Conservation (phyloP, 2,797 vertebrate species). For the Pelodytes ibericus region DNA sequence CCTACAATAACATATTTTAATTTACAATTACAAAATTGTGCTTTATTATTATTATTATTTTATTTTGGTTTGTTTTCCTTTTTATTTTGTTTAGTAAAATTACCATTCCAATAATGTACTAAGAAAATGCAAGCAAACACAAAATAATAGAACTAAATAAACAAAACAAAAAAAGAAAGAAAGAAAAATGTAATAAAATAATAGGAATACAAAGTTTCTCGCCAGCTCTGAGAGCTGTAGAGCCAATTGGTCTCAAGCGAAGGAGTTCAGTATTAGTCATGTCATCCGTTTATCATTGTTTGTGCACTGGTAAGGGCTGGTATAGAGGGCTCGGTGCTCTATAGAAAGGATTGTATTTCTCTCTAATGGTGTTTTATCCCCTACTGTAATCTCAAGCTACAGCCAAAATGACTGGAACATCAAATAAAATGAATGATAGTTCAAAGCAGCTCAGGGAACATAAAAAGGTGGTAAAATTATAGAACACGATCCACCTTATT, state of each 20-base stretch:
- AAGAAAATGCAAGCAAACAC: not conserved
- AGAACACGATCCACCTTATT: slow-evolving; percentile 54
- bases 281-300: slow-evolving; percentile 64
- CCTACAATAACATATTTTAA: no score
- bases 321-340: slow-evolving; percentile 51
- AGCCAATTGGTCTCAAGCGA: slow-evolving; percentile 55
- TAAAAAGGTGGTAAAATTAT: slow-evolving; percentile 52
- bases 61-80: no score
- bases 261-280: slow-evolving; percentile 60
- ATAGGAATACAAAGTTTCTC: slow-evolving; percentile 9
- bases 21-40: no score
- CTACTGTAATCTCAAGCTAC: slow-evolving; percentile 63
- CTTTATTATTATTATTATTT: no score
- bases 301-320: slow-evolving; percentile 59
- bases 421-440: slow-evolving; percentile 65
- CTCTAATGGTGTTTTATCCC: slow-evolving; percentile 67
- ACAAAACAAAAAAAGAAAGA: not conserved
- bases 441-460: slow-evolving; percentile 48
- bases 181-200: not conserved
- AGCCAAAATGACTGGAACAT: slow-evolving; percentile 66
- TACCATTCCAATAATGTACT: no score
- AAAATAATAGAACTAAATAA: not conserved
- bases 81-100: no score
- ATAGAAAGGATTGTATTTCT: slow-evolving; percentile 66
- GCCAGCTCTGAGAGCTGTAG: slow-evolving; percentile 26